These are phyloP conservation scores for Trypoxylon attenuatum DNA, from an alignment of 2,888 invertebrate species.

Conservation along the genomic window DNA sequence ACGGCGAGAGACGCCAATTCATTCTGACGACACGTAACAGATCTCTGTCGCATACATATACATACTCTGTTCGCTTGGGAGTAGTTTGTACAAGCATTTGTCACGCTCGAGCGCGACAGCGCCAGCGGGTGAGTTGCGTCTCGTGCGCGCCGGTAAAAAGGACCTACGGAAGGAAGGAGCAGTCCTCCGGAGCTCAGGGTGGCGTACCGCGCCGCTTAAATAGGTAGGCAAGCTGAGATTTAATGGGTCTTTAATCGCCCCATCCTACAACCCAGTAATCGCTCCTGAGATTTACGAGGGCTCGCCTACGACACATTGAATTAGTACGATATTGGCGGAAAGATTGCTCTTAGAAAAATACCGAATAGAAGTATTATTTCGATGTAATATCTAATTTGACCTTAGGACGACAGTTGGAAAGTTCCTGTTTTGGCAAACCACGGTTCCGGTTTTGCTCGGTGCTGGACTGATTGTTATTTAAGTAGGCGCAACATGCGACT, in stretches of 20 bases:
- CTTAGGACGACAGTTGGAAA: too few species aligned
- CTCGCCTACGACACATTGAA: too few species aligned
- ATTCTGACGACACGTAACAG: slow-evolving; percentile 58
- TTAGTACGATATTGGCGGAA: too few species aligned
- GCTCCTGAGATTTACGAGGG: too few species aligned
- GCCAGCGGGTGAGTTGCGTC: too few species aligned
- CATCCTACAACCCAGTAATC: neutral
- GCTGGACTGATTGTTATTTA: slow-evolving; percentile 22
- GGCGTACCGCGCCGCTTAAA: neutral
- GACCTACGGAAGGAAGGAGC: slow-evolving; percentile 11
- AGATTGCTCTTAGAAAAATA: too few species aligned
- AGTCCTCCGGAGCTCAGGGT: slow-evolving; percentile 2
- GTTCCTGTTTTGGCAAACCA: too few species aligned
- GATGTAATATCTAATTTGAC: too few species aligned
- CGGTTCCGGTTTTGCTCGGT: too few species aligned
- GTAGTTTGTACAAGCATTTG: slow-evolving; percentile 60
- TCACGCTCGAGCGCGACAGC: slow-evolving; percentile 49
- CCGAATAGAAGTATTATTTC: too few species aligned
- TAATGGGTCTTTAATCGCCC: slow-evolving; percentile 28
- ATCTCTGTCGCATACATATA: slow-evolving; percentile 57
- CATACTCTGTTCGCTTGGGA: slow-evolving; percentile 42
- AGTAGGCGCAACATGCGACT: slow-evolving; percentile 16
- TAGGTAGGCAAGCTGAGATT: slow-evolving; percentile 2
- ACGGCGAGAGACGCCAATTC: slow-evolving; percentile 58
- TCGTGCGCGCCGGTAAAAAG: slow-evolving; percentile 5